A percentile compares a stretch with the other conserved stretches of the same genome.
Conservation (phyloP, 2,888 invertebrate genomes). For the Pegoplata infirma region DNA sequence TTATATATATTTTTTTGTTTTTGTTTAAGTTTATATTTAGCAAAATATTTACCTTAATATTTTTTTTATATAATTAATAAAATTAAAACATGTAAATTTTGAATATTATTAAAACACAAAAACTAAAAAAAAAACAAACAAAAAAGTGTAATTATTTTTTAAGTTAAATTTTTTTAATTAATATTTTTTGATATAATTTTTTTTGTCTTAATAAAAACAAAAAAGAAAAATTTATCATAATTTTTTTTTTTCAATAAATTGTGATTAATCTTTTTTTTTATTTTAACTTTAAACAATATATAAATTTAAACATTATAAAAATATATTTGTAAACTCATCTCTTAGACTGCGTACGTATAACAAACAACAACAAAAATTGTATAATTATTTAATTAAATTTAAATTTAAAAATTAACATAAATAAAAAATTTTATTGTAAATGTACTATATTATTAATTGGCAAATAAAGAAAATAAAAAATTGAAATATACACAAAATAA, state of each 20-base stretch:
- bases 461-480: conserved; percentile 60
- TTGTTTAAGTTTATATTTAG: conserved; percentile 73
- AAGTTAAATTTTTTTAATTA: conserved; percentile 49
- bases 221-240: conserved; percentile 23
- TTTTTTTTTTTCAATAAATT: conserved; percentile 41
- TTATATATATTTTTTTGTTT: conserved; percentile 67
- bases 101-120: conserved; percentile 29
- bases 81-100: conserved; percentile 54
- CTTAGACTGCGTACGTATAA: conserved; percentile 64
- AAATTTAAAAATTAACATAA: conserved; percentile 56
- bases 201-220: conserved; percentile 16
- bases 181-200: conserved; percentile 34
- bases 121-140: conserved; percentile 8
- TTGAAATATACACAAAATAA: conserved; percentile 62
- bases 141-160: conserved; percentile 54
- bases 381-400: conserved; percentile 58
- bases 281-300: conserved; percentile 18
- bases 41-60: conserved; percentile 69
- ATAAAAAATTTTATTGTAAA: conserved; percentile 59
- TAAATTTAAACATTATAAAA: conserved; percentile 33
- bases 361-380: conserved; percentile 36
- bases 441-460: conserved; percentile 61
- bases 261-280: conserved; percentile 25
- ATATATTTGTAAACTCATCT: conserved; percentile 55
- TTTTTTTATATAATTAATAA: conserved; percentile 64